Percentiles rank a stretch among this genome's conserved stretches.
Conservation (phyloP, 2,113 vertebrate species). For the Oreochromis spilurus region DNA sequence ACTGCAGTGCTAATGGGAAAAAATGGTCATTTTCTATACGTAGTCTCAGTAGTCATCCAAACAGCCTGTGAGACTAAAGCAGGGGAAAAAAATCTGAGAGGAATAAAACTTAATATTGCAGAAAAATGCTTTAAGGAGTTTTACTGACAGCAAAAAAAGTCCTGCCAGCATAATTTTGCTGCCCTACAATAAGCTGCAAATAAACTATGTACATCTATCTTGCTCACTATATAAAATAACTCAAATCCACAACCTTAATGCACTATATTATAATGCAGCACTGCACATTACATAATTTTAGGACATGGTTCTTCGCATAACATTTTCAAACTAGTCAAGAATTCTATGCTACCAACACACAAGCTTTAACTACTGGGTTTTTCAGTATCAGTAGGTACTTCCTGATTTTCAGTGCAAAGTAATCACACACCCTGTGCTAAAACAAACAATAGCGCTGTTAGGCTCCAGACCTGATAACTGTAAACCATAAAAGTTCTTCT, state of each 20-base stretch:
- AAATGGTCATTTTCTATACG: not conserved
- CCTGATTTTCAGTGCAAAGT: not conserved
- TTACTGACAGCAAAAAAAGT: not conserved
- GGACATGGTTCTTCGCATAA: not conserved
- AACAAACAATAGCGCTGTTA: constrained; percentile 8
- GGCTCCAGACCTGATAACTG: not conserved
- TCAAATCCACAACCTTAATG: not conserved
- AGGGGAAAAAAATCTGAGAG: not conserved
- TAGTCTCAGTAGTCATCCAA: not conserved
- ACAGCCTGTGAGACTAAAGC: not conserved
- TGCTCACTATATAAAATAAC: not conserved
- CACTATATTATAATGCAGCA: not conserved
- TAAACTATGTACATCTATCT: not conserved
- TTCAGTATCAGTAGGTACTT: not conserved
- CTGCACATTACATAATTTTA: not conserved
- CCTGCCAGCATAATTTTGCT: not conserved
- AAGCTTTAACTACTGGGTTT: not conserved
- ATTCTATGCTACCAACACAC: not conserved
- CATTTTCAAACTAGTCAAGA: not conserved
- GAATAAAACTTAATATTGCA: not conserved
- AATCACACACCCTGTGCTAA: constrained; percentile 24
- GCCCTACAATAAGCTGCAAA: not conserved
- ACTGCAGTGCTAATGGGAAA: not conserved
- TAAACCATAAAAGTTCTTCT: not conserved
- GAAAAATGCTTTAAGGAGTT: not conserved